Evolutionary conservation across 2,888 invertebrate species (phyloP).

Genomic region (Lissonota sp.): DNA sequence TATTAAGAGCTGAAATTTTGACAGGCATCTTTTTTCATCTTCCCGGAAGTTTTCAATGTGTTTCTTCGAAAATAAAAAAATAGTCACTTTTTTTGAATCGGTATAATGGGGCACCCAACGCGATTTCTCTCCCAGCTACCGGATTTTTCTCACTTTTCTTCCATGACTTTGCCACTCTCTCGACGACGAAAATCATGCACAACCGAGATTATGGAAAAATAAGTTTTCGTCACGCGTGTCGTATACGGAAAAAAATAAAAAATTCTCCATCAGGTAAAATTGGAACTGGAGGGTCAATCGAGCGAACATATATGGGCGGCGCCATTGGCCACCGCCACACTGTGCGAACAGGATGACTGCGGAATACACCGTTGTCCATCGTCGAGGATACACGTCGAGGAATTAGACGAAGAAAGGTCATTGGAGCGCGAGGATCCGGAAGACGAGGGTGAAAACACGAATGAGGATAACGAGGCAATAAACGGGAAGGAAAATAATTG

Average conservation of each 20-base stretch:
- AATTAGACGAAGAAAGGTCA: slow-evolving; percentile 17
- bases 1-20: too few relatives aligned
- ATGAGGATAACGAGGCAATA: slow-evolving; percentile 2
- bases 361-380: slow-evolving; percentile 73
- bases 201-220: slow-evolving; percentile 1
- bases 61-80: too few relatives aligned
- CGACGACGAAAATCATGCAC: not conserved
- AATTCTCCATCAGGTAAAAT: slow-evolving; percentile 75
- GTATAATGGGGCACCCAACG: too few relatives aligned
- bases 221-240: not conserved
- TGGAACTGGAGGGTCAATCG: slow-evolving; percentile 79
- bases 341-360: slow-evolving; percentile 78
- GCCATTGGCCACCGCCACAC: slow-evolving; percentile 73
- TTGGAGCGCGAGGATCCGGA: slow-evolving; percentile 1
- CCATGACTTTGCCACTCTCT: slow-evolving; percentile 48
- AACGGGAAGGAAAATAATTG: not conserved
- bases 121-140: slow-evolving; percentile 16
- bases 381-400: not conserved
- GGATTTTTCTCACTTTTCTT: slow-evolving; percentile 1
- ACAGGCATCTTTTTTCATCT: too few relatives aligned
- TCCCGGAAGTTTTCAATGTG: too few relatives aligned
- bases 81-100: too few relatives aligned
- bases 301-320: slow-evolving; percentile 78
- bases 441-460: not conserved
- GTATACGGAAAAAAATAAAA: slow-evolving; percentile 24